Percentiles rank a stretch among this genome's conserved stretches.
Conservation (phyloP, 2,888 invertebrate genomes). For the Drosophila seclusa region DNA sequence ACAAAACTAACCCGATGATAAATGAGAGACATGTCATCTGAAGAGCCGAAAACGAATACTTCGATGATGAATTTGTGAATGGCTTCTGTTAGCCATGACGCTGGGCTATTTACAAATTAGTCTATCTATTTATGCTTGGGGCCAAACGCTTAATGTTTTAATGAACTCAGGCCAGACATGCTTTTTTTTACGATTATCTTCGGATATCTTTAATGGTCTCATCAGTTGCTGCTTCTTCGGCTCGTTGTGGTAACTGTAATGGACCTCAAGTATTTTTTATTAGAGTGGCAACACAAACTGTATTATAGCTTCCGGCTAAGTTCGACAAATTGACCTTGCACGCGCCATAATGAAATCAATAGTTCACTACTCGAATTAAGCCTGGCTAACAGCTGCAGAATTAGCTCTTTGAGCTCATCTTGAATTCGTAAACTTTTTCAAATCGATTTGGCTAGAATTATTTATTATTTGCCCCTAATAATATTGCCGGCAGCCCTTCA, state of each 20-base stretch:
- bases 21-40: conserved; percentile 9
- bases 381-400: conserved; percentile 1
- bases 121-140: not conserved
- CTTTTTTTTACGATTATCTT: conserved; percentile 1
- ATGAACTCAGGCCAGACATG: conserved; percentile 64
- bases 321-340: conserved; percentile 39
- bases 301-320: conserved; percentile 40
- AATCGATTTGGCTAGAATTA: conserved; percentile 57
- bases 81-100: conserved; percentile 70
- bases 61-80: conserved; percentile 36
- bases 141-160: conserved; percentile 58
- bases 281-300: conserved; percentile 23
- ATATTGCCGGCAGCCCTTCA: conserved; percentile 23
- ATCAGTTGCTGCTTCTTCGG: conserved; percentile 12
- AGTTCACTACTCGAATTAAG: conserved; percentile 58
- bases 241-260: conserved; percentile 50
- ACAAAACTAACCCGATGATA: not conserved
- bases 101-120: conserved; percentile 27
- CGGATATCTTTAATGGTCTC: conserved; percentile 11
- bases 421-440: conserved; percentile 53
- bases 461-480: conserved; percentile 13
- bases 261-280: conserved; percentile 25
- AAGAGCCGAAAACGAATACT: conserved; percentile 7
- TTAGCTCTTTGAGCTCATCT: conserved; percentile 46
- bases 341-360: conserved; percentile 29